phyloP scores from a whole-genome alignment of 2,113 vertebrate genomes.

The Eulemur rufifrons region DNA sequence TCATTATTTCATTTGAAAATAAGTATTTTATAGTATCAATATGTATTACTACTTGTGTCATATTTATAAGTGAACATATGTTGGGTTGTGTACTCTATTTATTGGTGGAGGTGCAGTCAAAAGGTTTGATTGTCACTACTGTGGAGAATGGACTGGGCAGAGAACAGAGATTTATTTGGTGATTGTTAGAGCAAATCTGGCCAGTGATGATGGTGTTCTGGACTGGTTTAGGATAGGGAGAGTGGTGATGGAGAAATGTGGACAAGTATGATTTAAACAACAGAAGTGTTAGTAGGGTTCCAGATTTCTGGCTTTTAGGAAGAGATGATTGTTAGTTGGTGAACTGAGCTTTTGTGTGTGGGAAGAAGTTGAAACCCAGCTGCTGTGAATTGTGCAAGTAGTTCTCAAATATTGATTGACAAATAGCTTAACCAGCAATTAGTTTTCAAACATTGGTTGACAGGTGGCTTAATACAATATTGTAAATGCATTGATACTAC shows the following conservation, averaged over 20 bases:
- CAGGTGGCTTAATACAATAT: background rate
- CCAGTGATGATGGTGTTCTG: background rate
- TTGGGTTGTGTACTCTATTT: background rate
- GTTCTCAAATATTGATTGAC: conserved; percentile 48
- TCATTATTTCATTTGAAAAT: conserved; percentile 41
- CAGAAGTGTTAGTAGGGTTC: background rate
- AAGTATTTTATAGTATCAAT: background rate
- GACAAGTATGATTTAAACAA: background rate
- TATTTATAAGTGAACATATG: background rate
- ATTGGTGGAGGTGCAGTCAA: background rate
- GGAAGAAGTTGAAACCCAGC: conserved; percentile 26
- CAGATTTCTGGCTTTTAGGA: background rate
- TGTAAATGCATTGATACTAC: conserved; percentile 14
- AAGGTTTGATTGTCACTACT: conserved; percentile 1
- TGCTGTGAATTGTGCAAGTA: conserved; percentile 27
- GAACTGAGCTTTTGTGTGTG: conserved; percentile 25
- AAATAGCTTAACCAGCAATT: conserved; percentile 40
- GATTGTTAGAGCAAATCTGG: background rate
- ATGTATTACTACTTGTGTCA: conserved; percentile 4
- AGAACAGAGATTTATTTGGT: background rate
- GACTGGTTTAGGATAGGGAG: background rate
- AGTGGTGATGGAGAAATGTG: background rate
- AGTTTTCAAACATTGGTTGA: conserved; percentile 52
- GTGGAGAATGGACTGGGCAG: background rate
- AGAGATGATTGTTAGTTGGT: conserved; percentile 17